phyloP scores from a whole-genome alignment of 2,888 invertebrate genomes.

The Trilocha varians region DNA sequence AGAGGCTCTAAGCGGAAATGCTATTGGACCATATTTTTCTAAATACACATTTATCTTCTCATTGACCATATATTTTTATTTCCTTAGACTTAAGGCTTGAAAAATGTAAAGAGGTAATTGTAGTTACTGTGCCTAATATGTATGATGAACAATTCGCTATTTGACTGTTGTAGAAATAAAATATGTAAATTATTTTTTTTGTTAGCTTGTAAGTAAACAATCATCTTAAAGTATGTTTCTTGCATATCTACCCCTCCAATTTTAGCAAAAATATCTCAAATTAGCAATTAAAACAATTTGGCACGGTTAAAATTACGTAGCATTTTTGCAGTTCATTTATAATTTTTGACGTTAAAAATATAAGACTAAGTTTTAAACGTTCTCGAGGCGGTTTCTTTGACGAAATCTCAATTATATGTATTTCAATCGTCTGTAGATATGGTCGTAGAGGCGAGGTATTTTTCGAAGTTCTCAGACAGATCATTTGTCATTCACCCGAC shows the following conservation, averaged over 20 bases:
- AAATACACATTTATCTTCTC: neutral
- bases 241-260: no score
- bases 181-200: no score
- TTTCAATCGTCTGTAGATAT: neutral
- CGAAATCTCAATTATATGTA: neutral
- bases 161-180: no score
- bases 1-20: no score
- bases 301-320: neutral
- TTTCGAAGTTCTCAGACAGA: constrained; percentile 46
- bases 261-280: no score
- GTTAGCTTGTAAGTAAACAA: no score
- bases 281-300: no score
- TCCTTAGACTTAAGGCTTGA: neutral
- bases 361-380: neutral
- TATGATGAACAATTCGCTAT: no score
- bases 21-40: no score
- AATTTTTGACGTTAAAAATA: neutral
- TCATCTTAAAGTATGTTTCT: no score
- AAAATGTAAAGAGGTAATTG: no score
- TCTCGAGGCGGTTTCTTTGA: neutral
- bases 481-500: constrained; percentile 56
- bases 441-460: constrained; percentile 40
- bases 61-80: neutral
- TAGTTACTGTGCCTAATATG: no score
- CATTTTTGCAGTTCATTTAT: neutral